These are phyloP conservation scores for Rhadina sibilatrix DNA, from an alignment of 2,113 vertebrate species.

Conservation along the genomic window DNA sequence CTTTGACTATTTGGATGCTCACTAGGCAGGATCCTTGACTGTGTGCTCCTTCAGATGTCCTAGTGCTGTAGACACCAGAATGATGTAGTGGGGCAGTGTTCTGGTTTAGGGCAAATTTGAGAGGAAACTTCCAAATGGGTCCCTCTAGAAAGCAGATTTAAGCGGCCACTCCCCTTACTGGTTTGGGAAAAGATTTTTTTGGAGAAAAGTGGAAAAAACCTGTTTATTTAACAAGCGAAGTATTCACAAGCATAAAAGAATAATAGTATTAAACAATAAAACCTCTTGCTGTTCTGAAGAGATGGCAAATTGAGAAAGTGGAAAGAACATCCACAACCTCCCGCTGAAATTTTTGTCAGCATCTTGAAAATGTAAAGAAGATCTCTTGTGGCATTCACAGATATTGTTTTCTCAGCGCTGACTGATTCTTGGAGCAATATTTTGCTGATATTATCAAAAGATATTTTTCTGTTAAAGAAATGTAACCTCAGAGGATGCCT, in stretches of 20 bases:
- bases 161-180: neutral
- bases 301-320: neutral
- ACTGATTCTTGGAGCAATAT: neutral
- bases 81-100: rapidly evolving
- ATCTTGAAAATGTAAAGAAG: neutral
- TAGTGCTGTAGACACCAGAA: neutral
- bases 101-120: neutral
- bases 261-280: neutral
- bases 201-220: neutral
- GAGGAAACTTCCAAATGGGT: neutral
- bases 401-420: neutral
- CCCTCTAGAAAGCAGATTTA: neutral
- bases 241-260: neutral
- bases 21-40: neutral
- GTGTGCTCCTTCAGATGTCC: neutral
- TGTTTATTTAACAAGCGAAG: neutral
- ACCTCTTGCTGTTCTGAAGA: neutral
- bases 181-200: neutral
- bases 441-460: neutral
- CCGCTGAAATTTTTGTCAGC: neutral
- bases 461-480: neutral
- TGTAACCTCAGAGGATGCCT: neutral
- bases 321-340: neutral
- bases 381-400: neutral
- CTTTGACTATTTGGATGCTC: neutral